A percentile compares a stretch with the other conserved stretches of the same genome.
Conservation (phyloP, 2,113 vertebrate genomes). For the Brachirus orientalis region DNA sequence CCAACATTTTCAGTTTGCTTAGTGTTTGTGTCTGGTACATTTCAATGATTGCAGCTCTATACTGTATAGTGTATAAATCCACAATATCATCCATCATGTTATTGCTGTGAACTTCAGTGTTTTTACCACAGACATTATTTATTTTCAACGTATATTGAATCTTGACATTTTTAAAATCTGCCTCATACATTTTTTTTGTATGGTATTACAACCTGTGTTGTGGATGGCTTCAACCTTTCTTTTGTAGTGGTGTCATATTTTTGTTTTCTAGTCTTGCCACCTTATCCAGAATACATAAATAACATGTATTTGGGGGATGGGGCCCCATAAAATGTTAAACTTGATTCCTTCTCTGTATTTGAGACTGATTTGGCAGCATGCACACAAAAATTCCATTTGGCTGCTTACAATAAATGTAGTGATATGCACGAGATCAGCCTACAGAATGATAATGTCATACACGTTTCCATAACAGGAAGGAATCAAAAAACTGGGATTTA, state of each 20-base stretch:
- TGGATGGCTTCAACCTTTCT: slow-evolving; percentile 2
- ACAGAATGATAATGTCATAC: slow-evolving; percentile 52
- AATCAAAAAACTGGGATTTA: too few species aligned
- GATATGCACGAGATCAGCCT: slow-evolving; percentile 44
- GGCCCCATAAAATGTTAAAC: too few species aligned
- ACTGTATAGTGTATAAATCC: too few species aligned
- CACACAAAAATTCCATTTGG: slow-evolving; percentile 44
- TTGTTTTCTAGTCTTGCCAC: slow-evolving; percentile 3
- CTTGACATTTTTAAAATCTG: background rate
- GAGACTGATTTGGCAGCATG: slow-evolving; percentile 24
- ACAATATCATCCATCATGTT: too few species aligned
- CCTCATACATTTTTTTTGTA: background rate
- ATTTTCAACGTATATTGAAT: background rate
- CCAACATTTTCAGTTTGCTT: too few species aligned
- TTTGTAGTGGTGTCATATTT: background rate
- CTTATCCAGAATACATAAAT: background rate
- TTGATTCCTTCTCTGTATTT: slow-evolving; percentile 37
- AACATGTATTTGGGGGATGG: too few species aligned
- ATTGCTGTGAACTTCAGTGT: too few species aligned
- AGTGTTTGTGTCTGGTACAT: too few species aligned
- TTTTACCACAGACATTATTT: background rate
- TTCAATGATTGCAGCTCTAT: too few species aligned
- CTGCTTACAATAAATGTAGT: slow-evolving; percentile 16
- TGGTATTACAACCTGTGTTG: background rate
- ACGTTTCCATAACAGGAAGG: too few species aligned